Conservation (phyloP, 2,113 vertebrate species). For the Phaethornis superciliosus region DNA sequence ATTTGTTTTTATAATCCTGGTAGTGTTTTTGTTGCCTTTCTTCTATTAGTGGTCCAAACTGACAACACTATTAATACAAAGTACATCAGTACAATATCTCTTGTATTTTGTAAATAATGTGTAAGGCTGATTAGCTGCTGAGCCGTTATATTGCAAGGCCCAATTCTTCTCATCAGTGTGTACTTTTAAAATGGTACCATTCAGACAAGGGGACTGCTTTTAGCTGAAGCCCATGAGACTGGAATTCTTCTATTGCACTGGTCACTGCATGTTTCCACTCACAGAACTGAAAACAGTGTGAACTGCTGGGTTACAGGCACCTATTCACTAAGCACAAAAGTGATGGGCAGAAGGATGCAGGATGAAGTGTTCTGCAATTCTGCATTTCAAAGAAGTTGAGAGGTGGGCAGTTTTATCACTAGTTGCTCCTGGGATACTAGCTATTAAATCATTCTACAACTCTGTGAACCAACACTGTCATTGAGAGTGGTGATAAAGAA, state of each 20-base stretch:
- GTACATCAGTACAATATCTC: background rate
- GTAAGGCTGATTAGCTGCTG: background rate
- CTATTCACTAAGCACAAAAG: accelerated
- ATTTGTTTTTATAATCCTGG: background rate
- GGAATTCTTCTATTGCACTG: accelerated
- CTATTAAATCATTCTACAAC: background rate
- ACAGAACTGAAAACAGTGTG: background rate
- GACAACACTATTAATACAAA: background rate
- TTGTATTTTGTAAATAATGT: background rate
- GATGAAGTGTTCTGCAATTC: background rate
- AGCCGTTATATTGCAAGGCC: background rate
- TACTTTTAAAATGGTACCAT: background rate
- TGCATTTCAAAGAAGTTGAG: background rate
- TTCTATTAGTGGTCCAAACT: background rate
- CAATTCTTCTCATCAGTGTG: background rate
- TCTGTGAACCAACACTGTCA: background rate
- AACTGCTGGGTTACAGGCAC: accelerated
- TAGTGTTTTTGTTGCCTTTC: background rate
- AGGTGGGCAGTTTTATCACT: background rate
- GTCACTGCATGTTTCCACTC: accelerated
- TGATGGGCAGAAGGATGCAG: background rate
- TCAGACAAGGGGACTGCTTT: background rate
- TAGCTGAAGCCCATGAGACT: background rate
- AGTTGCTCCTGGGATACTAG: background rate
- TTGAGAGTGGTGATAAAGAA: background rate